A percentile compares a stretch with the other conserved stretches of the same genome.
Evolutionary conservation across 2,888 invertebrate species (phyloP).

Genomic region (Papilio protenor): DNA sequence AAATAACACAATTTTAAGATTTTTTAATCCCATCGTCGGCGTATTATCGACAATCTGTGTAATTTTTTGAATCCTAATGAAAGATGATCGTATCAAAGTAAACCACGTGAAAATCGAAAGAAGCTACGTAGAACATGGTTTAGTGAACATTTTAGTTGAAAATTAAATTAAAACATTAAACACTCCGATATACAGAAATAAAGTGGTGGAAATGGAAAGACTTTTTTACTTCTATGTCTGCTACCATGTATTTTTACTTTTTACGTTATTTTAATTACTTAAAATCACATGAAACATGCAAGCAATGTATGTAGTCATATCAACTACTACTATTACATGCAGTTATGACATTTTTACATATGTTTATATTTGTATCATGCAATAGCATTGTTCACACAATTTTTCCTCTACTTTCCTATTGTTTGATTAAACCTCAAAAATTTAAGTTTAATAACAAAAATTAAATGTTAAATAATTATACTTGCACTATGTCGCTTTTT

Average conservation of each 20-base stretch:
- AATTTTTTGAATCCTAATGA: neutral
- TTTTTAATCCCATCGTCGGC: neutral
- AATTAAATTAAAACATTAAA: neutral
- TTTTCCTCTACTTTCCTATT: too few species aligned
- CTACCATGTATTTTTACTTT: too few species aligned
- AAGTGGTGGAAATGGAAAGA: neutral
- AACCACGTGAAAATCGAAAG: slow-evolving; percentile 11
- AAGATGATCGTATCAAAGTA: neutral
- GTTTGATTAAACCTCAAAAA: too few species aligned
- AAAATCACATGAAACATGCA: neutral
- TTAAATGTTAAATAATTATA: too few species aligned
- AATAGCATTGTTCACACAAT: neutral
- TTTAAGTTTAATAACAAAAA: too few species aligned
- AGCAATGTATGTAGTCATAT: neutral
- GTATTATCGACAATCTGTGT: neutral
- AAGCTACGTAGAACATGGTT: neutral
- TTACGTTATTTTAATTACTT: too few species aligned
- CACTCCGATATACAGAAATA: neutral
- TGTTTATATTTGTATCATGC: neutral
- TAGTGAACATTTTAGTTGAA: neutral
- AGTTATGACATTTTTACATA: neutral
- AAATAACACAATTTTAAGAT: too few species aligned
- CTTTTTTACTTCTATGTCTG: neutral
- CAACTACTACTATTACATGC: neutral
- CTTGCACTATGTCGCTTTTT: too few species aligned